These are phyloP conservation scores for Macquaria australasica DNA, from an alignment of 2,113 vertebrate genomes.

Conservation along the genomic window DNA sequence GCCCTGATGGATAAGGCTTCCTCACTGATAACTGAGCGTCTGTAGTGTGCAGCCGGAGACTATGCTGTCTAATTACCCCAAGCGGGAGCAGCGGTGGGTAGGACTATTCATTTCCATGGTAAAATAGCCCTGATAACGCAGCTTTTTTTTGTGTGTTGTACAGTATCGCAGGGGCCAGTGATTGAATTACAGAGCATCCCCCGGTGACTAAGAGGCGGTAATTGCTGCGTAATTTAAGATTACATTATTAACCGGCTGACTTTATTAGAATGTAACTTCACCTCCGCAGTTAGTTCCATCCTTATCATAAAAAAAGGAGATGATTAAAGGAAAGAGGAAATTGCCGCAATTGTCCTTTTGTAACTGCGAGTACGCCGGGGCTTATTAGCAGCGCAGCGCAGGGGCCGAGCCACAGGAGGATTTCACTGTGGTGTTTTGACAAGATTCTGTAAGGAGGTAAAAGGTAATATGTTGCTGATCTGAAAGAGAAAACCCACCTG, in stretches of 20 bases:
- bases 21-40: constrained; percentile 60
- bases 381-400: constrained; percentile 49
- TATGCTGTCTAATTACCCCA: constrained; percentile 77
- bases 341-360: constrained; percentile 77
- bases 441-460: not conserved
- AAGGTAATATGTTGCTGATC: constrained; percentile 36
- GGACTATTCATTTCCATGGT: constrained; percentile 79
- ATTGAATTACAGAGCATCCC: constrained; percentile 86
- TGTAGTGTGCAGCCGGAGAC: constrained; percentile 59
- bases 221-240: constrained; percentile 87
- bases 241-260: constrained; percentile 84
- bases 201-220: constrained; percentile 83
- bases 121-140: constrained; percentile 78
- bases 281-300: constrained; percentile 88
- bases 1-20: constrained; percentile 64
- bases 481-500: constrained; percentile 17
- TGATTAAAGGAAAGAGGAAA: constrained; percentile 76
- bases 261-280: constrained; percentile 89
- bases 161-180: constrained; percentile 81
- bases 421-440: constrained; percentile 41
- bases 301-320: constrained; percentile 89
- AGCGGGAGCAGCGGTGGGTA: constrained; percentile 56
- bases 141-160: constrained; percentile 59
- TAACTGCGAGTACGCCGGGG: constrained; percentile 52
- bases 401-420: constrained; percentile 30